Evolutionary conservation across 2,113 vertebrate species (phyloP), one percentile per base, ranked within the genome.

Genomic region (Danionella cerebrum): DNA sequence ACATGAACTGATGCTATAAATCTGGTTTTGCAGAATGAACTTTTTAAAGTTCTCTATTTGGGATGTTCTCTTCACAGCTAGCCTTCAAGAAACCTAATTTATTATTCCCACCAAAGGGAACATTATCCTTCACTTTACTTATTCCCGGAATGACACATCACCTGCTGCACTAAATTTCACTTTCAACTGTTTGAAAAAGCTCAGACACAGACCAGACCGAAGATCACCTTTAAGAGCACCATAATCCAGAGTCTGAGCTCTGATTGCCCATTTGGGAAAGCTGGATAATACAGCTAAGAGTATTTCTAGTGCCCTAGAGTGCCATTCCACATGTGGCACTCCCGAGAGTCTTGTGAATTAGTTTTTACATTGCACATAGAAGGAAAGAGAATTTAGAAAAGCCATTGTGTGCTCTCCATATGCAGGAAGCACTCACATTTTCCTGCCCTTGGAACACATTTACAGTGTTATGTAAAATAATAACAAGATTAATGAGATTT

Each of bases 201-300:
- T 55, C 31, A 42, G 47, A 25, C 52, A 67, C 54, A 70, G 27
- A 59, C 31, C 13, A 21, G 36, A 45, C 58, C 24, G 19, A 45
- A 60, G n/a, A 42, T 44, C 39, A 14, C 5, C 24, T 35, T 24
- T 64, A 48, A 21, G 65, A 71, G 72, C 73, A 64, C 77, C 77
- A 63, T 85, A 86, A 88, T 88, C 82, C 82, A 58, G 64, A n/a
- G 69, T 77, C 77, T 81, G 67, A 70, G 78, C 78, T 47, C 55
- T 67, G 10, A 53, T n/a, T 71, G 74, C 80, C 65, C 81, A 75
- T 80, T 4, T 47, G 80, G 77, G 83, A 83, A 74, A 76, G 60
- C 80, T 81, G 78, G 79, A 81, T 84, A 80, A 79, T 79, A 76
- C 81, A 77, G 79, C 83, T 86, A 83, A 73, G 64, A 79, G 82